phyloP scores from a whole-genome alignment of 2,113 vertebrate species.

The Fulmarus glacialis region DNA sequence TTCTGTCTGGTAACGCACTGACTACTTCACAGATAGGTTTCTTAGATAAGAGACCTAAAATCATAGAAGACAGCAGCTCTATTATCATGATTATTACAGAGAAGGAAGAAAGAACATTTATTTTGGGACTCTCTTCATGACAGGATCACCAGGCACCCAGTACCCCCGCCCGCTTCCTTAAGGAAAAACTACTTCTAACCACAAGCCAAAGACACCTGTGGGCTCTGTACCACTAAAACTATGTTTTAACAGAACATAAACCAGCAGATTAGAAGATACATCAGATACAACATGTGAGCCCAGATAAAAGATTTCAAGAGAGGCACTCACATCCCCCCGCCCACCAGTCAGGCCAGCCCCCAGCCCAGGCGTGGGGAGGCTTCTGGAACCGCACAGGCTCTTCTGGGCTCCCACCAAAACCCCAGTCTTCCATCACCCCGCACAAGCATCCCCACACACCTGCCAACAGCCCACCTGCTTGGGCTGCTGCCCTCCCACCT shows the following conservation, averaged over 20 bases:
- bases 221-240: background rate
- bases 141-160: background rate
- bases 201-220: background rate
- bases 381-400: background rate
- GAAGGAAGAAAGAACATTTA: background rate
- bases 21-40: background rate
- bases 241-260: background rate
- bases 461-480: accelerated
- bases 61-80: background rate
- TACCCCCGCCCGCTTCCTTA: accelerated
- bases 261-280: background rate
- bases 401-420: background rate
- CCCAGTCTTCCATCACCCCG: accelerated
- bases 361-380: background rate
- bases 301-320: background rate
- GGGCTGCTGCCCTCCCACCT: background rate
- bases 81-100: background rate
- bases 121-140: background rate
- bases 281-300: accelerated
- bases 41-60: background rate
- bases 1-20: background rate
- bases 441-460: accelerated
- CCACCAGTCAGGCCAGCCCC: background rate
- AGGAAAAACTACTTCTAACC: background rate
- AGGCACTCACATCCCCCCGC: background rate